Evolutionary conservation across 2,888 invertebrate genomes (phyloP), one percentile per base, ranked within the genome.

Genomic region (Zygaena filipendulae): DNA sequence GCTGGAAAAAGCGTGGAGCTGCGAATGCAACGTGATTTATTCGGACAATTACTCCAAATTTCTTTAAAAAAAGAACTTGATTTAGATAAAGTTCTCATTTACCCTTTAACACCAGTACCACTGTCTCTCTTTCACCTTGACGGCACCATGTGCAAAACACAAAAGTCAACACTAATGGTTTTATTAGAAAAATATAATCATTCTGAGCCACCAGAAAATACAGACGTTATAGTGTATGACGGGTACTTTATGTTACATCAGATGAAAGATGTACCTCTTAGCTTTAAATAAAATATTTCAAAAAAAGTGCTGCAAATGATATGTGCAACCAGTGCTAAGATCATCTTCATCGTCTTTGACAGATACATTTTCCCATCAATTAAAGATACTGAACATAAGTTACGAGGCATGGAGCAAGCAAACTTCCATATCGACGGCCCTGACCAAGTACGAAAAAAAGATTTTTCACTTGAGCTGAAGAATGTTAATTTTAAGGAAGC

Each of bases 181-280:
- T 23, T 14, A 19, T 27, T 30, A 13, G 30, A 31, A 13, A 32
- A 31, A 19, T 8, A 31, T 13, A 14, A 18, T 6, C 10, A 29
- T 11, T 21, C 28, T 3, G 23, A 36, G 19, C 30, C 28, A 7
- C 30, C 32, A 21, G 4, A 8, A 9, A 12, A 28, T 5, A 22
- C 26, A 7, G 36, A 36, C 20, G 2, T 39, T 28, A n/a, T 35
- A 13, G 32, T 42, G 24, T 20, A 38, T 12, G 38, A 36, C 33
- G 37, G 35, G 3, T 38, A 39, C 21, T 38, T 38, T 29, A 30
- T 34, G 7, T 16, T 37, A 18, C 20, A 39, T 29, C 35, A 32
- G 6, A 13, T 41, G 6, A 34, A 23, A 36, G 25, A 40, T 6
- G 19, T 52, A 1, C 49, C 53, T 3, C 35, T 40, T 42, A 48